Base-by-base conservation (phyloP, 2,113 vertebrate genomes). In the Lathamus discolor region DNA sequence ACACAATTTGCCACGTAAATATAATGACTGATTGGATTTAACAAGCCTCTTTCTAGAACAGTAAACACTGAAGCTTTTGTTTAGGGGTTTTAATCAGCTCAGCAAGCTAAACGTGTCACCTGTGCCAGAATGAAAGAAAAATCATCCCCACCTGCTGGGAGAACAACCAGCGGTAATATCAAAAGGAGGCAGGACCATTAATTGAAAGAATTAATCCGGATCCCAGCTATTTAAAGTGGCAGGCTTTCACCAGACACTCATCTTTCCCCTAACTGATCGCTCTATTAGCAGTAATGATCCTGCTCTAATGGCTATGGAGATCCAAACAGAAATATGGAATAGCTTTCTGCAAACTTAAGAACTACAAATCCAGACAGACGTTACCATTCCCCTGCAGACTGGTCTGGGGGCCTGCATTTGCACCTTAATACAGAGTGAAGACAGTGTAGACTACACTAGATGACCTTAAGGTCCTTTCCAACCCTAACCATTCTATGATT, bases 11-110 rank as follows among this genome's bases (percentile, higher is more conserved):
- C 66, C 86, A 83, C 16, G 1, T 54, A 93, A 90, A 92, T 86
- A 83, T 33, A 96, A 87, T 33, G 64, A 96, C 59, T 77, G 85
- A 82, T 92, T 93, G 77, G 64, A 91, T 88, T 87, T 95, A 86
- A 96, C 83, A 90, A 83, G 74, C 35, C 79, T 93, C 81, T 31
- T 93, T 83, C 87, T 89, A 92, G 72, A 89, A 70, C 27, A 76
- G 87, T 85, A 92, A 95, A 91, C 84, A 94, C 63, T n/a, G 67
- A 86, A 90, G 85, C 85, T 69, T 85, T 94, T 92, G 59, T 86
- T 96, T 86, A 83, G 74, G 33, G 43, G 46, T 85, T 89, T 92
- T 89, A 88, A 96, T 94, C 85, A 93, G 68, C 52, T 87, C 55
- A 61, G 63, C 55, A 87, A 85, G 83, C 33, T 74, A 87, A 73